Percentiles rank a stretch among this genome's conserved stretches.
phyloP scores from a whole-genome alignment of 1,140 invertebrate genomes.

The Drosophila subpulchrella region DNA sequence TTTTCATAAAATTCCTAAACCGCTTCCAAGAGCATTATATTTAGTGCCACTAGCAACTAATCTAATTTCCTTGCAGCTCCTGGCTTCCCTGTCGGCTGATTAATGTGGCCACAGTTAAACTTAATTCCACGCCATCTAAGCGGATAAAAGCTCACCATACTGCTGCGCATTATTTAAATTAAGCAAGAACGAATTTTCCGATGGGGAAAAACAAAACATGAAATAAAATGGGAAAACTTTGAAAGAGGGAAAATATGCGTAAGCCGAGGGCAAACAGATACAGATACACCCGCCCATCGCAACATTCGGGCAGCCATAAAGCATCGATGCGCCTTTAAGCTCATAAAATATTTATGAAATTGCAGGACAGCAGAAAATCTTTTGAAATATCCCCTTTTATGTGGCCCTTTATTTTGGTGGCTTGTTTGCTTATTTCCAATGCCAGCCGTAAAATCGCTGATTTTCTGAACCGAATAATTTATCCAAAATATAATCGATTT shows the following conservation, averaged over 20 bases:
- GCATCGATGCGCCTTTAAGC: conserved; percentile 60
- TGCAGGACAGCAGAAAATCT: conserved; percentile 36
- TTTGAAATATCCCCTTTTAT: conserved; percentile 44
- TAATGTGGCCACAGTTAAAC: conserved; percentile 33
- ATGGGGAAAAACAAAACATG: conserved; percentile 23
- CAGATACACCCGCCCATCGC: background rate
- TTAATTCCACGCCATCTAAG: conserved; percentile 19
- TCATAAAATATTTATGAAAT: conserved; percentile 79
- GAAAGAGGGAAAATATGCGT: conserved; percentile 27
- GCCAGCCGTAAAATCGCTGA: conserved; percentile 56
- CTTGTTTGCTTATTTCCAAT: conserved; percentile 53
- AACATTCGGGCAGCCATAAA: conserved; percentile 29
- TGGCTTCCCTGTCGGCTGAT: conserved; percentile 9
- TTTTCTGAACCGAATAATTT: conserved; percentile 19
- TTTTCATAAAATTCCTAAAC: conserved; percentile 10
- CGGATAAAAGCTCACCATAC: conserved; percentile 32
- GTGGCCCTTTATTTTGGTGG: conserved; percentile 10
- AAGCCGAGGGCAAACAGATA: conserved; percentile 17
- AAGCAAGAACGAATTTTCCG: conserved; percentile 29
- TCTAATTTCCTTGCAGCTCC: background rate
- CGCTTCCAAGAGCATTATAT: background rate
- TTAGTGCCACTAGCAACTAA: conserved; percentile 23
- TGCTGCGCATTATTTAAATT: conserved; percentile 45
- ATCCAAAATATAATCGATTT: conserved; percentile 17
- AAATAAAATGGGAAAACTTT: conserved; percentile 30